Evolutionary conservation across 1,140 invertebrate genomes (phyloP), one percentile per base, ranked within the genome.

Genomic region (Drosophila kanapiae): DNA sequence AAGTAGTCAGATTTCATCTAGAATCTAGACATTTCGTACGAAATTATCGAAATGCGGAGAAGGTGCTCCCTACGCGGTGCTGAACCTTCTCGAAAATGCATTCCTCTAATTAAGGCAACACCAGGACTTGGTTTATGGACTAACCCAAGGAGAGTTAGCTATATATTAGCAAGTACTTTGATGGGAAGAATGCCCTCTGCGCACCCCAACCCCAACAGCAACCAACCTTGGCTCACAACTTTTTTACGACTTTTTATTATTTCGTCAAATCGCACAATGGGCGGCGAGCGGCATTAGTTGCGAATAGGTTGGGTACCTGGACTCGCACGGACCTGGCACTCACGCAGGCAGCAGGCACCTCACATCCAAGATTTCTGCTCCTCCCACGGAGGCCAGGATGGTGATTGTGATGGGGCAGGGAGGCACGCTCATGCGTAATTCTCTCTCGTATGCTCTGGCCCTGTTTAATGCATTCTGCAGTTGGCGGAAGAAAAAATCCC

Each of bases 221-320:
- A 23, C 23, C 23, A 23, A 23, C 23, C 60, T 47, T 59, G 65
- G 58, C 63, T 69, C 75, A 61, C 74, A 77, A 77, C 75, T 82
- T 83, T 57, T 83, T 91, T 91, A 91, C 79, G 88, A 91, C 84
- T 88, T 76, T 91, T 84, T 87, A 91, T 91, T 91, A 87, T 91
- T 91, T 91, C 76, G 78, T 76, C 84, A 84, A 88, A 86, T 85
- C 69, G 80, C 75, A 80, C 71, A 76, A 69, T 78, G 56, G 67
- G 47, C 78, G 60, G 47, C 78, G 60, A 42, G 65, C 60, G 62
- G 76, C 67, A 86, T 86, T 86, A 86, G 82, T 71, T 80, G 49
- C 62, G 54, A 60, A 57, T 58, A 27, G 65, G 74, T 75, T 74
- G 42, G 62, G 45, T 62, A 49, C 14, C 51, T 54, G 51, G 51